phyloP scores from a whole-genome alignment of 1,140 invertebrate species.

The Babylonia areolata region DNA sequence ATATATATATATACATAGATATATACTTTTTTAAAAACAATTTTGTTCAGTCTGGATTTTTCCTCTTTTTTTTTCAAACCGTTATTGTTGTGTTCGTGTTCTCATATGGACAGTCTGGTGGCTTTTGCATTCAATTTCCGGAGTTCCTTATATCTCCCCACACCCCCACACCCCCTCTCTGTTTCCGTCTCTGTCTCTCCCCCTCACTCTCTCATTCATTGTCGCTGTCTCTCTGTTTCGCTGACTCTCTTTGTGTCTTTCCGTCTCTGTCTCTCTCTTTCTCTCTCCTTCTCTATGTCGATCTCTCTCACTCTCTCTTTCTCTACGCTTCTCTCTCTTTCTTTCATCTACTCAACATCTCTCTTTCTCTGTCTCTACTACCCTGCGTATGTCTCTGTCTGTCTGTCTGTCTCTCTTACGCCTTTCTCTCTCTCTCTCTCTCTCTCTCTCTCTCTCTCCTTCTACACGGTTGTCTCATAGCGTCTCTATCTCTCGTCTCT shows the following conservation, averaged over 20 bases:
- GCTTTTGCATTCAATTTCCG: no score
- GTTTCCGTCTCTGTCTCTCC: neutral
- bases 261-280: neutral
- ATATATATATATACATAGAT: no score
- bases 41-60: no score
- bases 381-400: no score
- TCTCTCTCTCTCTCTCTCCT: no score
- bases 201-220: neutral
- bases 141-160: neutral
- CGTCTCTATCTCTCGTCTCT: no score
- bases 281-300: neutral
- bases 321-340: neutral
- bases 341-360: neutral
- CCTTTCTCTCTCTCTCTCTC: neutral
- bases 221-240: neutral
- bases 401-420: neutral
- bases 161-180: neutral
- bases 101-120: no score
- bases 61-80: no score
- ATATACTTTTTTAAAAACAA: no score
- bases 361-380: conserved; percentile 3
- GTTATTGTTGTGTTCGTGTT: no score
- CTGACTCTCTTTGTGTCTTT: neutral
- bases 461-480: no score
- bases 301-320: neutral